Base-by-base conservation (phyloP, 2,113 vertebrate genomes). In the Lepisosteus osseus region DNA sequence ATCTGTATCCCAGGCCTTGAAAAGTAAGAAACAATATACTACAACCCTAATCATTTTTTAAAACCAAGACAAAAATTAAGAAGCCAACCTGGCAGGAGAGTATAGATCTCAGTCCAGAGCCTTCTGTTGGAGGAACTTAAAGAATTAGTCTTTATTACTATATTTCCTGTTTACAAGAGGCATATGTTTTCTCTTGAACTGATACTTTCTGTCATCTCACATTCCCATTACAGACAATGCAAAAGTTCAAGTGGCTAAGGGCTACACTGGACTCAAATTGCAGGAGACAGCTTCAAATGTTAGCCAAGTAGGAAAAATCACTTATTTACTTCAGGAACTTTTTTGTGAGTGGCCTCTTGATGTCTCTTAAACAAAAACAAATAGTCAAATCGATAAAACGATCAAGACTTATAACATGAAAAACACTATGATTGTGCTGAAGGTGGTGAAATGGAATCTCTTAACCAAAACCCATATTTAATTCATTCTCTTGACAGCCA, bases 161-260 rank as follows among this genome's bases (percentile, higher is more conserved):
- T 51, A 6, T 51, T 51, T 59, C 14, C 57, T 15, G n/a, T n/a
- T 59, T n/a, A 59, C 5, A 8, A 59, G 4, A 59, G 57, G 14
- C 11, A 5, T n/a, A 59, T 8, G 57, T 78, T 68, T 1, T 3
- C 1, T 65, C 73, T 2, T 74, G 78, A 76, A 0, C 65, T 81
- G 68, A 82, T 78, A 74, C 40, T 74, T 69, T 77, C 76, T 85
- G 89, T 90, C 87, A 85, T 68, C 80, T 87, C 87, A 85, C 82
- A 87, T 92, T 89, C 82, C 79, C 79, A 87, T 86, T 84, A 80
- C 82, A 81, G 78, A 84, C 84, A 88, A 77, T 65, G 82, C 78
- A 72, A 85, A 84, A 91, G 84, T 86, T 85, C 80, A 86, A 82
- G 80, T 86, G 65, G 85, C 86, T 85, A 72, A 77, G 74, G 89